Conservation (phyloP, 2,888 invertebrate species). For the Acrobasis suavella region DNA sequence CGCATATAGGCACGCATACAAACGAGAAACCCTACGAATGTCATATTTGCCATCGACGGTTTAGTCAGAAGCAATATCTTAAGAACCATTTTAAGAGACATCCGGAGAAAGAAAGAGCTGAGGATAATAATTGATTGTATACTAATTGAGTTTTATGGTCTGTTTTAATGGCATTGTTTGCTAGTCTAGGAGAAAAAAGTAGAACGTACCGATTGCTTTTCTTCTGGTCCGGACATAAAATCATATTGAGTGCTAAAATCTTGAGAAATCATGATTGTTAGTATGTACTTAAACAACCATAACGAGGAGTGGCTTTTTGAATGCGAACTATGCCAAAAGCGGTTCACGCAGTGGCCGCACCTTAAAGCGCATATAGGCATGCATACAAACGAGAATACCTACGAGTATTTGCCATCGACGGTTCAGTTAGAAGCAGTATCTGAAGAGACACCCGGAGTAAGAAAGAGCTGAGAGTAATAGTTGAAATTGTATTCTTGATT, state of each 20-base stretch:
- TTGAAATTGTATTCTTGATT: too few relatives aligned
- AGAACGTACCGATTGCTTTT: too few relatives aligned
- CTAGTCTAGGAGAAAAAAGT: too few relatives aligned
- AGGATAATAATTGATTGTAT: not conserved
- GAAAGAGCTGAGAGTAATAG: too few relatives aligned
- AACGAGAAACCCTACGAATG: constrained; percentile 13
- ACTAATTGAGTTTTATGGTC: not conserved
- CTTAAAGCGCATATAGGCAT: not conserved
- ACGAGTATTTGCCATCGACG: constrained; percentile 2
- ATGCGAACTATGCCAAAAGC: not conserved
- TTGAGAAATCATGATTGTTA: constrained; percentile 3
- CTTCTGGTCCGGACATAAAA: too few relatives aligned
- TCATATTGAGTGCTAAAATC: too few relatives aligned
- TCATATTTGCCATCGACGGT: constrained; percentile 10
- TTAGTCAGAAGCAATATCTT: constrained; percentile 10
- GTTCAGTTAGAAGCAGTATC: constrained; percentile 8
- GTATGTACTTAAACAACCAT: constrained; percentile 6
- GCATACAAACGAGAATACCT: constrained; percentile 6
- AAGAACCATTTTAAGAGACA: constrained; percentile 16
- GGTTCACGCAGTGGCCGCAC: not conserved
- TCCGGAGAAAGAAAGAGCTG: not conserved
- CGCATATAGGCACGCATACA: constrained; percentile 1
- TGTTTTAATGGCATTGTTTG: not conserved
- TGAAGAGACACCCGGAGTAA: constrained; percentile 6
- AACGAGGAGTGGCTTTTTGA: constrained; percentile 8